These are phyloP conservation scores for Chydorus sphaericus DNA, from an alignment of 2,888 invertebrate species.

Conservation along the genomic window DNA sequence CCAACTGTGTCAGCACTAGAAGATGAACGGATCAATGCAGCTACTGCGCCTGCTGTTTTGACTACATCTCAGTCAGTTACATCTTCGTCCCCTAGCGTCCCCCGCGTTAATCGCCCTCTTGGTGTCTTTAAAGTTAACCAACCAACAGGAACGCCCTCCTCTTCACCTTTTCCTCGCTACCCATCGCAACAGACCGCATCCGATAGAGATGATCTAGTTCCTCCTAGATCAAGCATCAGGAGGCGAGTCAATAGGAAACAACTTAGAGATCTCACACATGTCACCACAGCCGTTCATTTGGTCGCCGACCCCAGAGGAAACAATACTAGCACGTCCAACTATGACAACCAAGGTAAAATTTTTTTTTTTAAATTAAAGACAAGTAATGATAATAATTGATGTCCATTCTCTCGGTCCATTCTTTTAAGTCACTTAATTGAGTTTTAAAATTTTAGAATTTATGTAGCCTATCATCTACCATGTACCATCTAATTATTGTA, in stretches of 20 bases:
- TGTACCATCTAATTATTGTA: too few relatives aligned
- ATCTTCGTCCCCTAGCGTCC: not conserved
- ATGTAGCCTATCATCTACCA: too few relatives aligned
- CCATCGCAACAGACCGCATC: not conserved
- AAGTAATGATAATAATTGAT: too few relatives aligned
- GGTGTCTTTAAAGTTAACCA: not conserved
- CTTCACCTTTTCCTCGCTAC: too few relatives aligned
- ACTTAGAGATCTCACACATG: slow-evolving; percentile 4
- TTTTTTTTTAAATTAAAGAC: too few relatives aligned
- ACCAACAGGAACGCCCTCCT: not conserved
- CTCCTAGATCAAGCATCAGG: not conserved
- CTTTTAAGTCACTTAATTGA: too few relatives aligned
- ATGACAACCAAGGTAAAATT: not conserved
- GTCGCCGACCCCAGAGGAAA: slow-evolving; percentile 9
- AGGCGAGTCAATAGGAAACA: slow-evolving; percentile 10
- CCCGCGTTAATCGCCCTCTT: not conserved
- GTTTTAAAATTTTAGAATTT: too few relatives aligned
- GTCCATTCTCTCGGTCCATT: too few relatives aligned
- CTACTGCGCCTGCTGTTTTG: not conserved
- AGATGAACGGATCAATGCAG: not conserved
- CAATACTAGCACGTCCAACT: not conserved
- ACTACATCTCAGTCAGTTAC: not conserved
- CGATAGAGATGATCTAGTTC: not conserved
- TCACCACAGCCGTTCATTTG: slow-evolving; percentile 10
- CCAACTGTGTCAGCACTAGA: not conserved